phyloP scores from a whole-genome alignment of 1,140 invertebrate species.

The Triops cancriformis region DNA sequence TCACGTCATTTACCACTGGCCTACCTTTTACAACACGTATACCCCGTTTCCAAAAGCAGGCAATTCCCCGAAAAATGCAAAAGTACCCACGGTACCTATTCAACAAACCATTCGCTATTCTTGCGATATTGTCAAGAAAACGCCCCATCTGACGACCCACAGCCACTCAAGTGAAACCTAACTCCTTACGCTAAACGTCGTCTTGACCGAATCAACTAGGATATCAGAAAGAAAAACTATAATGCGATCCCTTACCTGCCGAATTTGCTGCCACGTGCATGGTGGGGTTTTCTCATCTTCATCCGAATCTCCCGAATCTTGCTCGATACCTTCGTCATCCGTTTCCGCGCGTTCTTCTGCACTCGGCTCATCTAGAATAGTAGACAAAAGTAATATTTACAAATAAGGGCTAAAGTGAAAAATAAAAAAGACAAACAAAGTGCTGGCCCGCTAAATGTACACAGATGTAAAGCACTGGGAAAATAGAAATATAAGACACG shows the following conservation, averaged over 20 bases:
- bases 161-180: not conserved
- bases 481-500: no score
- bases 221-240: not conserved
- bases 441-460: no score
- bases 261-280: conserved; percentile 32
- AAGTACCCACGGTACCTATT: not conserved
- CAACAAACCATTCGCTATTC: not conserved
- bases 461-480: no score
- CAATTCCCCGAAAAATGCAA: not conserved
- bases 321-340: conserved; percentile 82
- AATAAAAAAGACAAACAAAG: not conserved
- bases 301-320: conserved; percentile 69
- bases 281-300: conserved; percentile 38
- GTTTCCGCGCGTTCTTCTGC: conserved; percentile 50
- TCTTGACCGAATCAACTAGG: not conserved
- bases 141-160: not conserved
- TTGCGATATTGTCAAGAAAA: not conserved
- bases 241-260: conserved; percentile 22
- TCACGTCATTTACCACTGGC: conserved; percentile 1
- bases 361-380: conserved; percentile 29
- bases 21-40: not conserved
- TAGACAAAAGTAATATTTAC: conserved; percentile 23
- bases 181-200: not conserved
- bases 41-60: not conserved
- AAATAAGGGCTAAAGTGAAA: conserved; percentile 15